Evolutionary conservation across 2,797 vertebrate species (phyloP).

Genomic region (Pipistrellus pygmaeus): DNA sequence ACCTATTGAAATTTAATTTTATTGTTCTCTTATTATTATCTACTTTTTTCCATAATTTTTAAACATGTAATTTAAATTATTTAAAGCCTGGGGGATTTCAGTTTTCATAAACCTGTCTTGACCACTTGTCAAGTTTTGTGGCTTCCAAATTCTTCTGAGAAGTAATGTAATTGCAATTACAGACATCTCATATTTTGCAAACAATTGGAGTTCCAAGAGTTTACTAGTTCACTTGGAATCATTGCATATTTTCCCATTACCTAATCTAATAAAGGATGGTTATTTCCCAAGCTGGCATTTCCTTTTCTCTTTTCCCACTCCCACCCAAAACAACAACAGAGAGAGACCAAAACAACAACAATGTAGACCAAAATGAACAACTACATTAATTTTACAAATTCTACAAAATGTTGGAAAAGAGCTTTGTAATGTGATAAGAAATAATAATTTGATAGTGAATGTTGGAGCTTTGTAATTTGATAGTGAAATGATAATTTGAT

Average conservation of each 20-base stretch:
- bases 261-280: conserved; percentile 58
- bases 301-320: not conserved
- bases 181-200: conserved; percentile 77
- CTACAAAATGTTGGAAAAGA: not conserved
- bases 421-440: not conserved
- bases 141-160: conserved; percentile 51
- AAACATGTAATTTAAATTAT: not conserved
- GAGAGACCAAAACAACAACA: not conserved
- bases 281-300: conserved; percentile 64
- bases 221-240: conserved; percentile 45
- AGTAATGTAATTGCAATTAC: conserved; percentile 70
- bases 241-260: conserved; percentile 70
- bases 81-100: not conserved
- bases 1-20: not conserved
- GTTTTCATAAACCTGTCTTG: conserved; percentile 20
- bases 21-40: not conserved
- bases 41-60: not conserved
- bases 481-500: too few relatives aligned
- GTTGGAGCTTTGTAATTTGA: too few relatives aligned
- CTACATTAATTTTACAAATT: not conserved
- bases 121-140: conserved; percentile 23
- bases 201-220: conserved; percentile 66
- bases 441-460: not conserved
- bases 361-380: not conserved
- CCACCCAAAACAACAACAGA: not conserved